A percentile compares a stretch with the other conserved stretches of the same genome.
Evolutionary conservation across 1,140 invertebrate genomes (phyloP).

Genomic region (Periplaneta americana): DNA sequence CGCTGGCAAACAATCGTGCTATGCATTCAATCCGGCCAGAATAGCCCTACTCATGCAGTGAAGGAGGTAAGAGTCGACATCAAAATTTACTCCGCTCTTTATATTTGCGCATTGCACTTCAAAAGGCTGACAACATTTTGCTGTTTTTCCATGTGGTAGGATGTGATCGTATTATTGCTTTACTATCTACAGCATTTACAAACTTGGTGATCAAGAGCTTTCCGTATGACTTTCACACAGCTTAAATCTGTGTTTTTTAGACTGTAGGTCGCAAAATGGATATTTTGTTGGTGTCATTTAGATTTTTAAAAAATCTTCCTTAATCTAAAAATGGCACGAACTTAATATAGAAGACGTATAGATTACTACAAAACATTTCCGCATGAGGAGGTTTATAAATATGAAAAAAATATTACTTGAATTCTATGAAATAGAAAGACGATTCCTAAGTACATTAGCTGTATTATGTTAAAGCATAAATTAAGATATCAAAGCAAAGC

Average conservation of each 20-base stretch:
- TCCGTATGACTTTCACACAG: neutral
- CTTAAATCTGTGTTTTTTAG: neutral
- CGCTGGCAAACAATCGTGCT: neutral
- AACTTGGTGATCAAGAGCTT: neutral
- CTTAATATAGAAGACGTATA: neutral
- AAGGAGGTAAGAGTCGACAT: neutral
- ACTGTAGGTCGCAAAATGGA: neutral
- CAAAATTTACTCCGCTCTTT: neutral
- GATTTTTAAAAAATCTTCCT: neutral
- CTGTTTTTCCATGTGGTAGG: neutral
- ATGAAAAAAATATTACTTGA: neutral
- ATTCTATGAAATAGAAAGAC: too few species aligned
- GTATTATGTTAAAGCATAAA: too few species aligned
- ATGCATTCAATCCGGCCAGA: neutral
- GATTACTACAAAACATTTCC: neutral
- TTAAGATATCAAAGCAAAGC: too few species aligned
- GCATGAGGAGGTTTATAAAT: neutral
- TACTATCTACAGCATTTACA: neutral
- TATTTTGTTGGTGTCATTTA: neutral
- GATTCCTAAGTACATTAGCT: too few species aligned
- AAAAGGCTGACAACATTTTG: neutral
- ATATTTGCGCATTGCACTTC: neutral
- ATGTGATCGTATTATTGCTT: neutral
- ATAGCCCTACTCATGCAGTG: neutral
- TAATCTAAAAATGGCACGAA: neutral